Evolutionary conservation across 2,797 vertebrate genomes (phyloP).

Genomic region (Oreochromis mossambicus): DNA sequence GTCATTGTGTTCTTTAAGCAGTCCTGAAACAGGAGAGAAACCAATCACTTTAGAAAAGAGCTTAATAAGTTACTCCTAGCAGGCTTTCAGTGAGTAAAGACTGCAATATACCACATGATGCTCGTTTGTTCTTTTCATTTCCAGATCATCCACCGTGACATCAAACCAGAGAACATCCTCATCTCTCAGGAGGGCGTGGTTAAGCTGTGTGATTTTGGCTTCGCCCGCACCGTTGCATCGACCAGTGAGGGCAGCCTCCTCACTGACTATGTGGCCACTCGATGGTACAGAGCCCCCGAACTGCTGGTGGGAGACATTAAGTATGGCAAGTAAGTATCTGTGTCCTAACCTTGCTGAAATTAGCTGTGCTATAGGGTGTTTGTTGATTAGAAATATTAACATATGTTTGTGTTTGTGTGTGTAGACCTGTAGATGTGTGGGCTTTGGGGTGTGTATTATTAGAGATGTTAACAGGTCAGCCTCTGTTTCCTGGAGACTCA

Average conservation of each 20-base stretch:
- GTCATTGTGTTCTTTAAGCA: neutral
- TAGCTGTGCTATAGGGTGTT: neutral
- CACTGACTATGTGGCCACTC: conserved; percentile 88
- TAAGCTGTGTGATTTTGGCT: conserved; percentile 91
- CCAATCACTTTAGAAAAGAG: neutral
- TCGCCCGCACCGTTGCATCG: conserved; percentile 79
- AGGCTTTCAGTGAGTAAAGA: neutral
- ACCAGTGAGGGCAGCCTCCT: conserved; percentile 78
- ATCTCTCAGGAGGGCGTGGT: conserved; percentile 84
- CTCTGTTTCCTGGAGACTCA: conserved; percentile 89
- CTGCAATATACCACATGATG: neutral
- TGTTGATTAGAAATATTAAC: neutral
- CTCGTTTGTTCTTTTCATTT: neutral
- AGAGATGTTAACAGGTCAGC: conserved; percentile 86
- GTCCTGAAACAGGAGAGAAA: neutral
- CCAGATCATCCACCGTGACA: conserved; percentile 89
- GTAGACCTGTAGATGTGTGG: conserved; percentile 89
- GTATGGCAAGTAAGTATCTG: conserved; percentile 84
- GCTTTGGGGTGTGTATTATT: conserved; percentile 84
- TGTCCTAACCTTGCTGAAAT: neutral
- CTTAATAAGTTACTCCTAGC: neutral
- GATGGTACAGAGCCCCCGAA: conserved; percentile 91
- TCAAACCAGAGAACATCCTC: conserved; percentile 92
- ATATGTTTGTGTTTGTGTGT: conserved; percentile 3
- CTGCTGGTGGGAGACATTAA: conserved; percentile 88